phyloP scores from a whole-genome alignment of 2,113 vertebrate species.

The Balaeniceps rex region DNA sequence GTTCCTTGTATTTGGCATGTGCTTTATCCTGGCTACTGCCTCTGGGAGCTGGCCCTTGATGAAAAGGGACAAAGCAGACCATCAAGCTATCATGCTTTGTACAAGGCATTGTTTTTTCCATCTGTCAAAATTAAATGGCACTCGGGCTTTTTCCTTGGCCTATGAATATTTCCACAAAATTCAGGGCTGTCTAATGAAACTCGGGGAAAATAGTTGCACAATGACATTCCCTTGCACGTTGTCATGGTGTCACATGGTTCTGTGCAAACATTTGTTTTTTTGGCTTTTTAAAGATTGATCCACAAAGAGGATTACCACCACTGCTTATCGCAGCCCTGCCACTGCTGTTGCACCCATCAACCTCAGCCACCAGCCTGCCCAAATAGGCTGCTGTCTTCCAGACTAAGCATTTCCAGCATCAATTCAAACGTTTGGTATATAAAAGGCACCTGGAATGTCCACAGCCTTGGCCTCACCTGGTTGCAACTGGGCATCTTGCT shows the following conservation, averaged over 20 bases:
- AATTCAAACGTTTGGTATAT: background rate
- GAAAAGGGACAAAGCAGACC: slow-evolving; percentile 5
- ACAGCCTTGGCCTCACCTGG: background rate
- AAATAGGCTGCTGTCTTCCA: background rate
- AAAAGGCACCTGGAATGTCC: background rate
- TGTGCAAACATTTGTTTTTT: background rate
- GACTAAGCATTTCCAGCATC: background rate
- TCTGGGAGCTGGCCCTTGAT: background rate
- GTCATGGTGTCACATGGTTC: background rate
- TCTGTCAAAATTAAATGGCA: slow-evolving; percentile 13
- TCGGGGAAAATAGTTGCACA: background rate
- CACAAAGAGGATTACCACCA: background rate
- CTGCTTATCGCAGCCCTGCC: background rate
- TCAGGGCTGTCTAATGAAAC: background rate
- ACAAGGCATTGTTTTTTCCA: background rate
- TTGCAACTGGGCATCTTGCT: background rate
- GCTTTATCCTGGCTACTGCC: slow-evolving; percentile 1
- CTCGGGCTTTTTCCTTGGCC: background rate
- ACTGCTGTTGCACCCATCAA: background rate
- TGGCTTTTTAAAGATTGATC: slow-evolving; percentile 2
- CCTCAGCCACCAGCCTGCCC: background rate
- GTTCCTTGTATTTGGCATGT: background rate
- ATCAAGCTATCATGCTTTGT: background rate
- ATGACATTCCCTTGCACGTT: background rate
- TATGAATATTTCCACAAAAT: background rate